Conservation (phyloP, 2,113 vertebrate species). For the Raja brachyura region DNA sequence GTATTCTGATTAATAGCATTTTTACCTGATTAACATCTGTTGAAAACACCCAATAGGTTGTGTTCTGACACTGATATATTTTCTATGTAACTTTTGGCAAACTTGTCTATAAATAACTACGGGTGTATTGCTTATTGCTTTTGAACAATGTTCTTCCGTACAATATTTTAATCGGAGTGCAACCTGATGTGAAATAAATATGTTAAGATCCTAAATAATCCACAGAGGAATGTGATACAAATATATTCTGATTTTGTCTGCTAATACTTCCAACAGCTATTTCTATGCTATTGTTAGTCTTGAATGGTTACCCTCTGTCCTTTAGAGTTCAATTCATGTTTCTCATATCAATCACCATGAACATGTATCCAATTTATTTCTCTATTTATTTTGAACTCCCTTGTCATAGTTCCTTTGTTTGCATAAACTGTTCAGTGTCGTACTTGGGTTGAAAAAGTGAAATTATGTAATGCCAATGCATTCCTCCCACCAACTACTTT, state of each 20-base stretch:
- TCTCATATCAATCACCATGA: neutral
- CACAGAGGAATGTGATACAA: neutral
- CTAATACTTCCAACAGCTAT: neutral
- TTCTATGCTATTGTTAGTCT: constrained; percentile 29
- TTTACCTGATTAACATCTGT: too few species aligned
- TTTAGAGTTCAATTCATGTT: constrained; percentile 33
- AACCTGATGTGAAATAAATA: neutral
- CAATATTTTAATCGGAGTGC: neutral
- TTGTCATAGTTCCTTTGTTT: constrained; percentile 10
- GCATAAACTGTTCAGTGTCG: constrained; percentile 36
- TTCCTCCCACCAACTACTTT: constrained; percentile 11
- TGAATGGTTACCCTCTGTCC: neutral
- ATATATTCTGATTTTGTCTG: neutral
- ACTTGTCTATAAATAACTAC: neutral
- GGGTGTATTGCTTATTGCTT: neutral
- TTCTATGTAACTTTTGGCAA: neutral
- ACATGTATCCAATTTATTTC: constrained; percentile 23
- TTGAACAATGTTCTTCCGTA: neutral
- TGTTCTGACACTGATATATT: neutral
- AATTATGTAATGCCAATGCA: constrained; percentile 14
- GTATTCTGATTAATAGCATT: neutral
- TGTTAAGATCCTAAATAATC: neutral
- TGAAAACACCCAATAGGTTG: neutral
- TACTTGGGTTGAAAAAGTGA: neutral
- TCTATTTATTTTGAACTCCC: constrained; percentile 16